Conservation (phyloP, 2,113 vertebrate genomes). For the Colossoma macropomum region DNA sequence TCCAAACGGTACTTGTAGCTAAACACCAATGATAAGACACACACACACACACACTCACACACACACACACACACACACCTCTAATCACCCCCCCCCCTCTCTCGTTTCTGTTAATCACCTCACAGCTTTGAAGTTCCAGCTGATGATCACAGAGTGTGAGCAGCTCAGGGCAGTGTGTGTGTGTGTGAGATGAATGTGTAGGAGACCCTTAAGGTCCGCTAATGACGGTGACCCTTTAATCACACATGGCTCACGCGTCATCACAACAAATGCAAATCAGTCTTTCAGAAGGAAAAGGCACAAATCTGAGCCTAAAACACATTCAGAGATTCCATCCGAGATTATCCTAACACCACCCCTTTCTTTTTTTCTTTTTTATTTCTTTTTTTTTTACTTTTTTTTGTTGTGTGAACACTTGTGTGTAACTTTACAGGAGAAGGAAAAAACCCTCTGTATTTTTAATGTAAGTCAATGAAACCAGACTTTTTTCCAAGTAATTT, state of each 20-base stretch:
- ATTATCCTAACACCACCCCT: too few species aligned
- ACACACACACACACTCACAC: not conserved
- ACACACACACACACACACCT: constrained; percentile 54
- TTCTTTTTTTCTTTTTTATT: too few species aligned
- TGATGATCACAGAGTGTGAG: constrained; percentile 47
- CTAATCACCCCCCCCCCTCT: constrained; percentile 63
- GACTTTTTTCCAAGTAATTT: too few species aligned
- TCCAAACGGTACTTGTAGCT: constrained; percentile 21
- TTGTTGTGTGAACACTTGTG: too few species aligned
- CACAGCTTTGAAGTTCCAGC: constrained; percentile 55
- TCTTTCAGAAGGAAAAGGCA: not conserved
- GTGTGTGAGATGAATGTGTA: constrained; percentile 7
- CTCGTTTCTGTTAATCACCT: constrained; percentile 33
- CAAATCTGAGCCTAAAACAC: not conserved
- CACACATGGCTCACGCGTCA: not conserved
- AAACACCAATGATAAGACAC: constrained; percentile 31
- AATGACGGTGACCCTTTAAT: constrained; percentile 35
- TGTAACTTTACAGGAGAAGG: too few species aligned
- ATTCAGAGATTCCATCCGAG: too few species aligned
- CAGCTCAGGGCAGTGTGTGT: not conserved
- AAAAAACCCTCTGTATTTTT: too few species aligned
- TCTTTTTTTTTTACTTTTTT: too few species aligned
- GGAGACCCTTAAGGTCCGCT: not conserved
- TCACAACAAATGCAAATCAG: constrained; percentile 32
- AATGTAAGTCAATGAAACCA: too few species aligned